Conservation (phyloP, 1,140 invertebrate species). For the Amyelois transitella region DNA sequence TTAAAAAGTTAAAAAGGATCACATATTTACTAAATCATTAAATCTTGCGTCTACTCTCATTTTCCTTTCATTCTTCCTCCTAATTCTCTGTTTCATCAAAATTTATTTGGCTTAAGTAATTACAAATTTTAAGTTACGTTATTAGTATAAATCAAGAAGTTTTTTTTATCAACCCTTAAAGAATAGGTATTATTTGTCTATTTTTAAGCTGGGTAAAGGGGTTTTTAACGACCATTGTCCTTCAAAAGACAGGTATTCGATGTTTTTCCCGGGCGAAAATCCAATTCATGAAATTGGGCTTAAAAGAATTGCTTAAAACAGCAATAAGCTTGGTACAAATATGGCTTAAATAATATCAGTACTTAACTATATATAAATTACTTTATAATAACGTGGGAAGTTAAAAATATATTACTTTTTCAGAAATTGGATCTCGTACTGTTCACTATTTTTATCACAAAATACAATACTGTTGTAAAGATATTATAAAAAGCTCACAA, state of each 20-base stretch:
- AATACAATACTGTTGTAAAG: constrained; percentile 60
- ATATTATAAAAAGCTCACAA: constrained; percentile 62
- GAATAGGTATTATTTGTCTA: too few relatives aligned
- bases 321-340: constrained; percentile 36
- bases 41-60: too few relatives aligned
- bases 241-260: constrained; percentile 30
- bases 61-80: too few relatives aligned
- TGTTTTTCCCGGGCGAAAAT: constrained; percentile 42
- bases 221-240: constrained; percentile 30
- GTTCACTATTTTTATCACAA: constrained; percentile 47
- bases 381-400: constrained; percentile 28
- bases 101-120: too few relatives aligned
- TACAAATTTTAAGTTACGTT: too few relatives aligned
- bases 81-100: too few relatives aligned
- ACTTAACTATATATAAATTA: constrained; percentile 41
- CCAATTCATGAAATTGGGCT: constrained; percentile 49
- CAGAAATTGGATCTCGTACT: constrained; percentile 51
- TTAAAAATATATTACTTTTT: constrained; percentile 26
- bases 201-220: too few relatives aligned
- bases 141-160: neutral
- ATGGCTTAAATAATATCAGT: constrained; percentile 14
- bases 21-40: too few relatives aligned
- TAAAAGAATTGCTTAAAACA: constrained; percentile 49
- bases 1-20: too few relatives aligned
- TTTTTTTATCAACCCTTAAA: constrained; percentile 15